Conservation (phyloP, 1,140 invertebrate species). For the Lepidurus couesii region DNA sequence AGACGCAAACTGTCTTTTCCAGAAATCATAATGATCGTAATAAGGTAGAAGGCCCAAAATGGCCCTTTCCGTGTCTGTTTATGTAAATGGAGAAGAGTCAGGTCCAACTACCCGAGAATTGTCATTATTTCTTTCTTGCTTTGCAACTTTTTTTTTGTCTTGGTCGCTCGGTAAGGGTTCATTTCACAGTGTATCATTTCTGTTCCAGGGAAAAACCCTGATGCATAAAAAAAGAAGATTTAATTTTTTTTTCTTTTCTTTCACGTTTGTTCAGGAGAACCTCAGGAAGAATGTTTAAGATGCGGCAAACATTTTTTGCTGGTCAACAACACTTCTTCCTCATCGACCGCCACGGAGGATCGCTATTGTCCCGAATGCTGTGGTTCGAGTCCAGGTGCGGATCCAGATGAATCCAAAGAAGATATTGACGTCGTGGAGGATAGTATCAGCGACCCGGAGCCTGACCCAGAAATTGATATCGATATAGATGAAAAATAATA, state of each 20-base stretch:
- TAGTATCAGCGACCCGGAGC: conserved; percentile 7
- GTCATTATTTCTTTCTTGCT: neutral
- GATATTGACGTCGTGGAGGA: conserved; percentile 6
- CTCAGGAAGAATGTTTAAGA: conserved; percentile 31
- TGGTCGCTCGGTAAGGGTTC: neutral
- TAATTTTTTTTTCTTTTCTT: conserved; percentile 20
- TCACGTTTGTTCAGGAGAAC: conserved; percentile 22
- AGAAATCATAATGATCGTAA: conserved; percentile 15
- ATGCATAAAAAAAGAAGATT: neutral
- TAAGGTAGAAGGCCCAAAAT: neutral
- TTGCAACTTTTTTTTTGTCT: neutral
- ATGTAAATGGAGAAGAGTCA: conserved; percentile 10
- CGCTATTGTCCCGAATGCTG: conserved; percentile 14
- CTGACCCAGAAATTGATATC: conserved; percentile 21
- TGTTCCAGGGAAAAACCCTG: neutral
- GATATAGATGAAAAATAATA: neutral
- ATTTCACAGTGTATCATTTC: too few relatives aligned
- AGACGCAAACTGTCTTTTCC: conserved; percentile 16
- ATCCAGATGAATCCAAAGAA: conserved; percentile 1
- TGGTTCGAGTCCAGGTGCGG: neutral
- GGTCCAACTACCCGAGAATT: neutral
- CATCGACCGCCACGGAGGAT: neutral
- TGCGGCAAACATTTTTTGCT: conserved; percentile 32
- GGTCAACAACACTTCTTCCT: neutral
- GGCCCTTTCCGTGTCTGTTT: conserved; percentile 7